Evolutionary conservation across 2,888 invertebrate species (phyloP).

Genomic region (Polylopha cassiicola): DNA sequence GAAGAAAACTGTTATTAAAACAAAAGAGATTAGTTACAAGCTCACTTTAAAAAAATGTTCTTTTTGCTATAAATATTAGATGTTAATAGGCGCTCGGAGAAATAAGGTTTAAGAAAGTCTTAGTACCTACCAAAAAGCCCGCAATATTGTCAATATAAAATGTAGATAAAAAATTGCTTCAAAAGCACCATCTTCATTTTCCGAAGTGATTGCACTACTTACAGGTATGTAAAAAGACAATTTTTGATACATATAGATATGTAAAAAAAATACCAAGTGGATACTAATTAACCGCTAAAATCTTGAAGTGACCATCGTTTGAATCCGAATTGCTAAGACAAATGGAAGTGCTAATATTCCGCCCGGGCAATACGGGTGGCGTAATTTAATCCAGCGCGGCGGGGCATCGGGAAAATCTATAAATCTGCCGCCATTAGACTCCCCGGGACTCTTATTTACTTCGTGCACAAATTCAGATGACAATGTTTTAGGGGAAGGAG

Average conservation of each 20-base stretch:
- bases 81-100: slow-evolving; percentile 17
- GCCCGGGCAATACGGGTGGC: slow-evolving; percentile 69
- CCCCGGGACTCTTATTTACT: slow-evolving; percentile 77
- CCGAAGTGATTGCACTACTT: too few species aligned
- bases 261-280: too few species aligned
- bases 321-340: slow-evolving; percentile 58
- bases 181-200: too few species aligned
- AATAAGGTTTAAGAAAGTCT: too few species aligned
- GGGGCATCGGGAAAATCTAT: slow-evolving; percentile 75
- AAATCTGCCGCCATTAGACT: slow-evolving; percentile 77
- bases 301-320: slow-evolving; percentile 53
- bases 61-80: slow-evolving; percentile 45
- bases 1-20: slow-evolving; percentile 72
- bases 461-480: slow-evolving; percentile 77
- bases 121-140: too few species aligned
- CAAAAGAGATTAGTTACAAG: slow-evolving; percentile 58
- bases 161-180: too few species aligned
- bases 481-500: slow-evolving; percentile 77
- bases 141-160: too few species aligned
- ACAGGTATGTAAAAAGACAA: too few species aligned
- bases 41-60: slow-evolving; percentile 22
- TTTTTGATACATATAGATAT: too few species aligned
- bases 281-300: slow-evolving; percentile 2
- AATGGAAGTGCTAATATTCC: slow-evolving; percentile 73
- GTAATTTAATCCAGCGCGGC: slow-evolving; percentile 74